Evolutionary conservation across 2,888 invertebrate genomes (phyloP).

Genomic region (Tenodera sinensis): DNA sequence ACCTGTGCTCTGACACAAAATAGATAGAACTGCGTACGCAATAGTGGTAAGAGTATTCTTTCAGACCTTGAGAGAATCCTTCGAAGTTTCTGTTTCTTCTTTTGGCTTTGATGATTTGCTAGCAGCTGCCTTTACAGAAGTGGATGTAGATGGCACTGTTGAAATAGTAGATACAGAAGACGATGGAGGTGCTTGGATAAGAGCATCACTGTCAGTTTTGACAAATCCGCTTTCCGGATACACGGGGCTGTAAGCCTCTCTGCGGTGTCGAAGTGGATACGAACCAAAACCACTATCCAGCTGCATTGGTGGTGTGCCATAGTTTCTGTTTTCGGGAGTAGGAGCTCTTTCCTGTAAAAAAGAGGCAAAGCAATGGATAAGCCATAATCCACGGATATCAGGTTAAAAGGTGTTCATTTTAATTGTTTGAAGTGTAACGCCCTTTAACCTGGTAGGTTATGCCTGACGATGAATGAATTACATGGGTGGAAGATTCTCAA

Average conservation of each 20-base stretch:
- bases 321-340: neutral
- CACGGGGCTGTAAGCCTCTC: neutral
- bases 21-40: no score
- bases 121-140: neutral
- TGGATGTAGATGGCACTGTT: neutral
- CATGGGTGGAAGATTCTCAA: no score
- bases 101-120: neutral
- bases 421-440: no score
- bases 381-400: no score
- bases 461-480: no score
- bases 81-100: neutral
- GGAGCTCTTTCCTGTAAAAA: neutral
- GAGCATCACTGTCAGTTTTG: neutral
- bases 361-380: neutral
- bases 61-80: neutral
- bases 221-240: neutral
- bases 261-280: neutral
- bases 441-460: no score
- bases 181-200: neutral
- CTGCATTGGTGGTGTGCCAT: neutral
- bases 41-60: neutral
- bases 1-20: no score
- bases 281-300: neutral
- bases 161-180: neutral
- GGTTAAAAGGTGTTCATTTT: no score